A percentile compares a stretch with the other conserved stretches of the same genome.
phyloP scores from a whole-genome alignment of 2,113 vertebrate genomes.

The Anoura caudifer region DNA sequence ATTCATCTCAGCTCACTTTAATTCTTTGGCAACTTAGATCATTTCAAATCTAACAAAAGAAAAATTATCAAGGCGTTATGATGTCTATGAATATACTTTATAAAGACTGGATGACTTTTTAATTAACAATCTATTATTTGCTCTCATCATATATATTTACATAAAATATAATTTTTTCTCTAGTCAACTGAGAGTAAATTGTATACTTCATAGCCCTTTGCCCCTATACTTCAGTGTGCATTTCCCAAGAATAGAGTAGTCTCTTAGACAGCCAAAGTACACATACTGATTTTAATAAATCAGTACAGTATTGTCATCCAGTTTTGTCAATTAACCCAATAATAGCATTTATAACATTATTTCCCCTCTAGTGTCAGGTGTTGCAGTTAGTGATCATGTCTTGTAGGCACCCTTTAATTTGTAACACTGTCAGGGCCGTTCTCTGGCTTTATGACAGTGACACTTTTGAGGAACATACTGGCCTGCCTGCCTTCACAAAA shows the following conservation, averaged over 20 bases:
- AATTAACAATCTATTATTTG: background rate
- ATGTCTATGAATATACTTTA: background rate
- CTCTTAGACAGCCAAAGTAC: background rate
- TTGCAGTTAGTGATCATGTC: background rate
- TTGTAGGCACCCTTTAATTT: background rate
- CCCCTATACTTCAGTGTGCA: background rate
- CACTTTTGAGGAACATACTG: background rate
- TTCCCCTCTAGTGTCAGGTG: background rate
- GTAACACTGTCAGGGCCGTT: background rate
- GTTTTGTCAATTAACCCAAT: background rate
- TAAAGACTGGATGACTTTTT: background rate
- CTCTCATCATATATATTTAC: background rate
- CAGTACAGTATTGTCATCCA: background rate
- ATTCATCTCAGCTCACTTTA: background rate
- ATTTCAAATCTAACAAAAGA: background rate
- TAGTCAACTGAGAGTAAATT: background rate
- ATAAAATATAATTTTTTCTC: background rate
- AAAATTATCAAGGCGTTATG: background rate
- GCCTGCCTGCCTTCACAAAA: background rate
- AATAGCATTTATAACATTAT: background rate
- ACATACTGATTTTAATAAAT: background rate
- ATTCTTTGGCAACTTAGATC: slow-evolving; percentile 10
- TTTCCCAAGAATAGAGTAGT: background rate
- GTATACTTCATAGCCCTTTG: background rate
- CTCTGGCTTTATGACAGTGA: background rate